phyloP scores from a whole-genome alignment of 2,797 vertebrate genomes.

The Helicolenus hilgendorfi region DNA sequence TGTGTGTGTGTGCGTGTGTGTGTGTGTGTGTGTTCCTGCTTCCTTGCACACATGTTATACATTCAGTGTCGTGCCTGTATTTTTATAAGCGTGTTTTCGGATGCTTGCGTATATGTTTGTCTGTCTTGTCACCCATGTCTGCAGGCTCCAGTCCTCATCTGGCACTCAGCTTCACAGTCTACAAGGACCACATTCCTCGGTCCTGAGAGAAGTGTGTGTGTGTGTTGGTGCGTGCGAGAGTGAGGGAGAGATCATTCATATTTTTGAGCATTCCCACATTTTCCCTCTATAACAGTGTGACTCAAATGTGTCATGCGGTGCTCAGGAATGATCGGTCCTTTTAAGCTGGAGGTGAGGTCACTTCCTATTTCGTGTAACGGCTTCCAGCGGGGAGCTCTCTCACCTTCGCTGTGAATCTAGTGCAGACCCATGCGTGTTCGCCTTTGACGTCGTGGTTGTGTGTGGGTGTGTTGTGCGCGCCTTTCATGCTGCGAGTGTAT shows the following conservation, averaged over 20 bases:
- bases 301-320: conserved; percentile 24
- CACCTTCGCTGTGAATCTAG: conserved; percentile 38
- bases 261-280: neutral
- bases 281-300: neutral
- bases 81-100: neutral
- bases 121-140: conserved; percentile 57
- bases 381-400: conserved; percentile 41
- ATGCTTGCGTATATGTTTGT: neutral
- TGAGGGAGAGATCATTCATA: neutral
- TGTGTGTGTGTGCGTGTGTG: neutral
- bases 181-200: conserved; percentile 17
- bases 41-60: neutral
- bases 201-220: conserved; percentile 4
- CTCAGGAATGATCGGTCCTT: conserved; percentile 21
- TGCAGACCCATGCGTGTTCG: conserved; percentile 25
- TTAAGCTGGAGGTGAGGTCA: conserved; percentile 65
- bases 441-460: conserved; percentile 3
- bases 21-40: neutral
- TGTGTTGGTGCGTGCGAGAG: neutral
- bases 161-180: conserved; percentile 28
- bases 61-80: neutral
- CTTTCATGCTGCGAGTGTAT: conserved; percentile 72
- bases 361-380: conserved; percentile 65
- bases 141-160: conserved; percentile 66
- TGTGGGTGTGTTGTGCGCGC: conserved; percentile 23